Base-by-base conservation (phyloP, 2,888 invertebrate species). In the Chrysopilus asiliformis region DNA sequence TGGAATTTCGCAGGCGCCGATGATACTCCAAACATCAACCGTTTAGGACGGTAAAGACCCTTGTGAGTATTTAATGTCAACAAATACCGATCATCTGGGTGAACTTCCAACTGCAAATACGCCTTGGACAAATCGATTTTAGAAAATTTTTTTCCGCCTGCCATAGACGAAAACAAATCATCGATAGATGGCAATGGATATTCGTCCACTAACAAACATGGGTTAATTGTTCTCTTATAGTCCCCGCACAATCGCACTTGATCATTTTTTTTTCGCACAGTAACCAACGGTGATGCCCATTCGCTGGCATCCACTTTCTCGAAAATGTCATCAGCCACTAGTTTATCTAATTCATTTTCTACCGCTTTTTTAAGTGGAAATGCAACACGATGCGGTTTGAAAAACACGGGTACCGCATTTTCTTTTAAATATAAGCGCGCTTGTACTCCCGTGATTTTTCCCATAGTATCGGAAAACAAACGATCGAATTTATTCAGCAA, bases 61-160 rank as follows among this genome's bases (percentile, higher is more conserved):
- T 52, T 53, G 34, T 51, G 55, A 2, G 56, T 58, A 41, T 40
- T 55, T 30, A 60, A 44, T 2, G 55, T 57, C 14, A 56, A 36
- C 13, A 50, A 44, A 13, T 54, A 41, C 38, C 47, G 42, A 41
- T 51, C 47, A 16, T 52, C 49, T 4, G 49, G 50, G 18, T 49
- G 47, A 20, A 57, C 44, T 45, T 52, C 52, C 18, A 57, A 28
- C 38, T 60, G 55, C 40, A 56, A 45, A 35, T 57, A 60, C 4
- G 60, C 56, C 32, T 49, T 47, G 3, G 39, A 37, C 12, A 57
- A 44, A 45, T 57, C 54, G 25, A 49, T 53, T 41, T 52, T 49
- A 18, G 47, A 9, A 22, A 22, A 22, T 10, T 22, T 22, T 22
- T 22, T 8, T 9, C 24, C 24, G 24, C 24, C 24, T 8, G 24